Evolutionary conservation across 2,113 vertebrate species (phyloP).

Genomic region (Ctenomys sociabilis): DNA sequence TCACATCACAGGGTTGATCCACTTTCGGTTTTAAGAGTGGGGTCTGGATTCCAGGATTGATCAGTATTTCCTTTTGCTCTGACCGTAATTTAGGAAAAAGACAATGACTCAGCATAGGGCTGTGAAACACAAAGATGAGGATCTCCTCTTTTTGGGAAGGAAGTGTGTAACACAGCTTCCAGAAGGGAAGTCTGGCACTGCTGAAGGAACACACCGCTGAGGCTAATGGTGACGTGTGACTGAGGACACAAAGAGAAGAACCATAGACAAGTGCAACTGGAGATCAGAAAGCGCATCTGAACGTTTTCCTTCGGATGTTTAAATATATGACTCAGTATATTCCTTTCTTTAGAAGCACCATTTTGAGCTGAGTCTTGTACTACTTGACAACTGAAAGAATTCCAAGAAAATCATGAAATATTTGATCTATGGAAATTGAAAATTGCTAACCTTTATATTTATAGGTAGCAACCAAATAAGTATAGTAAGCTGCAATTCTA

Average conservation of each 20-base stretch:
- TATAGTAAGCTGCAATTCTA: background rate
- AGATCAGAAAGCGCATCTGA: background rate
- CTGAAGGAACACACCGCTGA: background rate
- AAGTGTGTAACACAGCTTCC: too few species aligned
- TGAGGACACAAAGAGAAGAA: background rate
- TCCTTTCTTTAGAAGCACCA: background rate
- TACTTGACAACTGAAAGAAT: slow-evolving; percentile 17
- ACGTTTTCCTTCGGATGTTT: background rate
- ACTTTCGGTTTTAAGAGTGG: background rate
- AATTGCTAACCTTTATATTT: background rate
- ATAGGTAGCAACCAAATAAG: background rate
- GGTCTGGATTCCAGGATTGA: background rate
- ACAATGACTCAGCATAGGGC: background rate
- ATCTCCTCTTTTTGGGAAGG: background rate
- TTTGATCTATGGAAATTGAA: background rate
- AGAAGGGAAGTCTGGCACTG: background rate
- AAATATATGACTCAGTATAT: background rate
- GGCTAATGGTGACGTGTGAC: background rate
- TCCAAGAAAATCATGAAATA: background rate
- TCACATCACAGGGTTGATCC: background rate
- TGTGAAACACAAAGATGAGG: background rate
- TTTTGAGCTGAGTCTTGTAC: background rate
- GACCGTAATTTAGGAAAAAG: background rate
- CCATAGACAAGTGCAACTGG: background rate
- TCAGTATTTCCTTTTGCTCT: background rate